Base-by-base conservation (phyloP, 2,797 vertebrate genomes). In the Esox lucius region DNA sequence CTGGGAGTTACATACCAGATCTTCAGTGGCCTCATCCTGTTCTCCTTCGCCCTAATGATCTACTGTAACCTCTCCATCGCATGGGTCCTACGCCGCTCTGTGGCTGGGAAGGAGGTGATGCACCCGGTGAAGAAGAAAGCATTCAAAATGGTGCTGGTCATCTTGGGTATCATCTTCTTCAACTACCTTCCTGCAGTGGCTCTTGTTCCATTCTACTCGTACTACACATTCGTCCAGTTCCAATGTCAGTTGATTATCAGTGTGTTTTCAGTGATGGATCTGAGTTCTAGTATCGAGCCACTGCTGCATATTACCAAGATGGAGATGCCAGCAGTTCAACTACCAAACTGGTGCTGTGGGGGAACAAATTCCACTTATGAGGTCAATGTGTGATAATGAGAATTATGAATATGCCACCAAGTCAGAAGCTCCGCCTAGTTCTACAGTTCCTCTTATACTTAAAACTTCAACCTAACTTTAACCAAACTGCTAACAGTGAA, bases 261-360 rank as follows among this genome's bases (percentile, higher is more conserved):
- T 0, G 91, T 93, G 61, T 93, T 88, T 80, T 81, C 91, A 76
- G 85, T 94, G 82, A 94, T 94, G 92, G 93, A 94, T 39, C 83
- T 94, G 80, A 95, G 93, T 89, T 88, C 90, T 85, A 93, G 90
- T 87, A 76, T 95, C 0, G 93, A 95, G 84, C 93, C 93, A 0
- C 84, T 94, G 11, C 86, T 94, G 70, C 92, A 93, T 90, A 78
- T 94, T 80, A 88, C 81, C 7, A 94, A 93, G 87, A 90, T 87
- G 87, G 90, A 92, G 9, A 70, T 61, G 22, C 59, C 68, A 6
- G 12, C 24, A 1, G 62, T 39, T 2, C 5, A 5, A 9, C 39
- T 65, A 15, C 62, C 71, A n/a, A 73, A 59, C 11, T 71, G 77
- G 48, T 85, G 88, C 65, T 90, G 90, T 24, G 24, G 15, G 1